phyloP scores from a whole-genome alignment of 2,888 invertebrate genomes.

The Metalampra italica region DNA sequence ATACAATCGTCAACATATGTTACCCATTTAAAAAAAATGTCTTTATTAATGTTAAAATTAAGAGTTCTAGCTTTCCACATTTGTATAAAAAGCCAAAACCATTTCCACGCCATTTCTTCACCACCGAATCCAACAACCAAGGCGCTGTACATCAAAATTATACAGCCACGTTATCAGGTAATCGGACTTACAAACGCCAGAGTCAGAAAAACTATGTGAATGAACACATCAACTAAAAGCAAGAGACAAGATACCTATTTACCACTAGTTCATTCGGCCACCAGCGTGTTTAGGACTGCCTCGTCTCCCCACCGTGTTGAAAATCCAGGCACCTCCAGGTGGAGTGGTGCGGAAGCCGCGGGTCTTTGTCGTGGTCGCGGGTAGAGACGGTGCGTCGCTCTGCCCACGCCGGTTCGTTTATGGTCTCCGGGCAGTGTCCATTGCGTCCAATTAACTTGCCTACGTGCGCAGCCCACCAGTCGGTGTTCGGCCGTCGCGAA shows the following conservation, averaged over 20 bases:
- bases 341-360: slow-evolving; percentile 9
- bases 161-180: no score
- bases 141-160: no score
- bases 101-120: no score
- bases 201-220: slow-evolving; percentile 66
- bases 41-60: no score
- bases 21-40: no score
- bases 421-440: slow-evolving; percentile 66
- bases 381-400: slow-evolving; percentile 63
- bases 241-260: slow-evolving; percentile 53
- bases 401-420: slow-evolving; percentile 66
- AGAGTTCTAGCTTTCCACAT: background rate
- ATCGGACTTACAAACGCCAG: slow-evolving; percentile 28
- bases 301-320: slow-evolving; percentile 16
- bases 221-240: slow-evolving; percentile 56
- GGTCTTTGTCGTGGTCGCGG: slow-evolving; percentile 38
- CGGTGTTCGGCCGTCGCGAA: slow-evolving; percentile 60
- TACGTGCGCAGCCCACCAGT: slow-evolving; percentile 72
- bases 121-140: no score
- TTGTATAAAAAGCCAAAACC: no score
- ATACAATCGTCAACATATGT: no score
- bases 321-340: background rate
- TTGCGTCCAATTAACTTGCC: slow-evolving; percentile 73
- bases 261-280: slow-evolving; percentile 21
- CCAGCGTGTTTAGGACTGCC: slow-evolving; percentile 37